Conservation (phyloP, 2,888 invertebrate species). For the Elegia similella region DNA sequence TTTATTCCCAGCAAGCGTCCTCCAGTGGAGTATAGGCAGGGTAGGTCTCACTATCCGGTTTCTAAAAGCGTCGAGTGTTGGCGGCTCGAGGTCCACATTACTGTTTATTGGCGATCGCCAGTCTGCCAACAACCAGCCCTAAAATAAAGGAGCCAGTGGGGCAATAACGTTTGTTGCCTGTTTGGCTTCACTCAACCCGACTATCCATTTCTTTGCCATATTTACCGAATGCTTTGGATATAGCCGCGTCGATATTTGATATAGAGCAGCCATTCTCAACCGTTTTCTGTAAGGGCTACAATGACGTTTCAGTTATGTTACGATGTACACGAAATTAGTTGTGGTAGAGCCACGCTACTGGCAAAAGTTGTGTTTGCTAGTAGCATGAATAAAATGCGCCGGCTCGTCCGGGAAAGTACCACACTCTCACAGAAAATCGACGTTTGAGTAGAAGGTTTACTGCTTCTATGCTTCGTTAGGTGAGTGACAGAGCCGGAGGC, state of each 20-base stretch:
- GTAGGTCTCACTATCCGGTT: constrained; percentile 22
- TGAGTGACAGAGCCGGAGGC: no score
- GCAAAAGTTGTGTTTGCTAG: no score
- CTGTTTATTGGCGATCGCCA: constrained; percentile 32
- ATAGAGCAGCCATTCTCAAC: neutral
- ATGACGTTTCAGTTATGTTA: no score
- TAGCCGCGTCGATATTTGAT: neutral
- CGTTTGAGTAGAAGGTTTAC: no score
- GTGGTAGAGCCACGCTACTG: no score
- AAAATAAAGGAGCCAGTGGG: constrained; percentile 31
- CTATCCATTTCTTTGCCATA: constrained; percentile 19
- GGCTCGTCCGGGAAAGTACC: no score
- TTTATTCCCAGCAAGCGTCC: constrained; percentile 13
- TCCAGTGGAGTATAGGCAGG: constrained; percentile 1
- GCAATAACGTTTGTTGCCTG: constrained; percentile 29
- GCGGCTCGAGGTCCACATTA: constrained; percentile 26
- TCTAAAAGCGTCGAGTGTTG: constrained; percentile 31
- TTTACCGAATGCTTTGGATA: constrained; percentile 20
- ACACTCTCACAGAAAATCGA: no score
- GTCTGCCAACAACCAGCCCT: constrained; percentile 28
- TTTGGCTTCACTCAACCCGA: constrained; percentile 27
- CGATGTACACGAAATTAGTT: no score
- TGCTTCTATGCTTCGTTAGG: no score
- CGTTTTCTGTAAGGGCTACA: no score
- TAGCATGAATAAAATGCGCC: no score